Conservation (phyloP, 2,113 vertebrate genomes). For the Tragulus kanchil region DNA sequence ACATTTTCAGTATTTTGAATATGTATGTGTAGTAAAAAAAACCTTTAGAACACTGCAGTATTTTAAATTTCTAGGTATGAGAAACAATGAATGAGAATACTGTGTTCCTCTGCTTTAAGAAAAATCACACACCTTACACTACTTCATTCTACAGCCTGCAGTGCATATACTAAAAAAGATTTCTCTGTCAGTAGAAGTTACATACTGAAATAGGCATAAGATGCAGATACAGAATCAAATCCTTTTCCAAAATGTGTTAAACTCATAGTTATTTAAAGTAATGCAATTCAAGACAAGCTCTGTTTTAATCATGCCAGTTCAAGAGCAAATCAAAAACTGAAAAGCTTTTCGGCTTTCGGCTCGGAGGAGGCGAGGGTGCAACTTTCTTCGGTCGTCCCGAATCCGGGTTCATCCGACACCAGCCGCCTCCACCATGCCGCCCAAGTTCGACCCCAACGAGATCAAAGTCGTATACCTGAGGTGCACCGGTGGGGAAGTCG, state of each 20-base stretch:
- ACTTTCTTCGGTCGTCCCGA: no score
- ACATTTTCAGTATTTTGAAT: constrained; percentile 24
- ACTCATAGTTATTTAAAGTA: neutral
- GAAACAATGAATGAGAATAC: constrained; percentile 15
- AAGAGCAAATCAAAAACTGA: neutral
- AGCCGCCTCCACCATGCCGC: no score
- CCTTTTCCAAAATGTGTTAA: neutral
- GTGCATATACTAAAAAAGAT: neutral
- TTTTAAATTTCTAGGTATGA: neutral
- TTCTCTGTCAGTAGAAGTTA: neutral
- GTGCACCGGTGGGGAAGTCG: no score
- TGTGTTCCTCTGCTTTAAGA: neutral
- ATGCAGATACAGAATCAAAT: constrained; percentile 32
- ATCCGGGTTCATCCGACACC: no score
- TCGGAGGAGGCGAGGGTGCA: no score
- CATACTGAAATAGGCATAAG: constrained; percentile 10
- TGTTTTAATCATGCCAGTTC: constrained; percentile 23
- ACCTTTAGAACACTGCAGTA: neutral
- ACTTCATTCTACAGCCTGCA: constrained; percentile 28
- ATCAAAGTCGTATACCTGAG: no score
- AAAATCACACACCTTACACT: neutral
- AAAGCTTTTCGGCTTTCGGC: no score
- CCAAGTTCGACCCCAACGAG: no score
- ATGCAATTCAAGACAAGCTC: neutral
- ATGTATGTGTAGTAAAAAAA: neutral